Evolutionary conservation across 1,140 invertebrate genomes (phyloP), one percentile per base, ranked within the genome.

Genomic region (Brachionus manjavacas): DNA sequence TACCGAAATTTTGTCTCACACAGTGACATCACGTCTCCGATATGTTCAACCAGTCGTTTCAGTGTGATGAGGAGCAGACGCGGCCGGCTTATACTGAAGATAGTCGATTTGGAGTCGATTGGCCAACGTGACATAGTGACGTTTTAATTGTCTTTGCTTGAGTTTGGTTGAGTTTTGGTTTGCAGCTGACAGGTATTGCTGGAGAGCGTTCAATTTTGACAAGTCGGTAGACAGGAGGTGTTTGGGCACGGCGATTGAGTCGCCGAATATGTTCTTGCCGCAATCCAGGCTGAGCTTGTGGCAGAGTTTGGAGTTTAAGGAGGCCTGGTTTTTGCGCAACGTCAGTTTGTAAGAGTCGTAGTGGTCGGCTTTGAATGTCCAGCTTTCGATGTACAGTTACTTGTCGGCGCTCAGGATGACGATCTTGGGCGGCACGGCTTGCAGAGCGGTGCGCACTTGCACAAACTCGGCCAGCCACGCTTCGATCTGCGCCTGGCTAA

Each of bases 231-330:
- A 39, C 16, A 25, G 72, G 11, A 49, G 25, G 8, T 64, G 14
- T 78, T 85, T 86, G 41, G 72, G 72, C 46, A 49, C 23, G 12
- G 23, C 8, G 90, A 96, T 95, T 89, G 96, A 94, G 52, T 94
- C 92, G 64, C 93, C 93, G 84, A 93, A 88, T 0, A 91, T 91
- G 0, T 95, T 97, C 91, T 98, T 96, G 23, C 96, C 96, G 23
- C 96, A 96, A n/a, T 95, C 97, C 87, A 98, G 98, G 0, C 95
- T 95, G 88, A 98, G 96, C 88, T 96, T 97, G 0, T 96, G 98
- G 12, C 96, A 95, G 79, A 96, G 92, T 89, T 98, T 98, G 0
- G 96, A 99, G 85, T 98, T 94, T 90, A 99, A 99, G 52, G 96
- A 96, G n/a, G 95, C 94, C 9, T 98, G 90, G 89, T 98, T 96